Percentiles rank a stretch among this genome's conserved stretches.
phyloP scores from a whole-genome alignment of 2,797 vertebrate species.

The Emys orbicularis region DNA sequence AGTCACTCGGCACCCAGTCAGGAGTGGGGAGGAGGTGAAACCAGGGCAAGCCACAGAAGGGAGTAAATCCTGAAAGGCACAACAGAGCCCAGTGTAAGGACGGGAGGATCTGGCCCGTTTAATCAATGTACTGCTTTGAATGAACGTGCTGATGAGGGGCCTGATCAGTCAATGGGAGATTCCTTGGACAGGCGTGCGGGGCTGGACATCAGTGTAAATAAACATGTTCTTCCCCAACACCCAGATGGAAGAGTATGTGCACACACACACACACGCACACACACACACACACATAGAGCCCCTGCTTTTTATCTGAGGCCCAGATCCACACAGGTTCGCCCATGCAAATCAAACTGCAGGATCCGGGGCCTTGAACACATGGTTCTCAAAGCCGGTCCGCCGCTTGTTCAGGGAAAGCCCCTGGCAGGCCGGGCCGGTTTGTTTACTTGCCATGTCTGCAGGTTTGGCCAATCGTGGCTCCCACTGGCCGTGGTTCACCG shows the following conservation, averaged over 20 bases:
- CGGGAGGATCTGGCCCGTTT: not conserved
- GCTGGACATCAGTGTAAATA: not conserved
- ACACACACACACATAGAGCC: not conserved
- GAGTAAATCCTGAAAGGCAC: not conserved
- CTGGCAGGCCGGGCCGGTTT: no score
- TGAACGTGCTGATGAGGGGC: not conserved
- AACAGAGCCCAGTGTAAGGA: not conserved
- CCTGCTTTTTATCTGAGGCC: no score
- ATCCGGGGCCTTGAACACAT: accelerated
- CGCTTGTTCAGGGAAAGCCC: no score
- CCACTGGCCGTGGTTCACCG: no score
- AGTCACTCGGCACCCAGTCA: not conserved
- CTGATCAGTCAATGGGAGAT: no score
- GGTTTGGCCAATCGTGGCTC: no score
- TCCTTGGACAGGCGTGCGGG: not conserved
- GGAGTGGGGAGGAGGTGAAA: not conserved
- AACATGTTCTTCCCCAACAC: not conserved
- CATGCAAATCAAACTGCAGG: accelerated
- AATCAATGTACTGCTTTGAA: not conserved
- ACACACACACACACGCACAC: not conserved
- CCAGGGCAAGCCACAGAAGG: not conserved
- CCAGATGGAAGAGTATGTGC: not conserved
- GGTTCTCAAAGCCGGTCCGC: no score
- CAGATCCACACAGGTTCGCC: accelerated
- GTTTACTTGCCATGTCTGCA: no score